Evolutionary conservation across 1,140 invertebrate species (phyloP).

Genomic region (Drosophila chauvacae): DNA sequence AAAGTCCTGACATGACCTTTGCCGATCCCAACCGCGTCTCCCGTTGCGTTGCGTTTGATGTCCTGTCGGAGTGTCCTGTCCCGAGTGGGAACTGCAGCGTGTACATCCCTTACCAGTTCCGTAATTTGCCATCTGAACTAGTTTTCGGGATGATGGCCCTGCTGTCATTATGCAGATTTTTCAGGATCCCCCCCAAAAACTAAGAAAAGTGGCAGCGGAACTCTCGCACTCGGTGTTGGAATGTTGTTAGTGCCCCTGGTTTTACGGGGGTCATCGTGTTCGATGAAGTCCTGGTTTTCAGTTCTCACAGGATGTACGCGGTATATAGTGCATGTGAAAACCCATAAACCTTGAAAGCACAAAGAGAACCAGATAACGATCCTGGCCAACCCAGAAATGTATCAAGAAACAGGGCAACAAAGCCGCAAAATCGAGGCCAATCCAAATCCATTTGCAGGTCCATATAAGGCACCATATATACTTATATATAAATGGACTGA

Average conservation of each 20-base stretch:
- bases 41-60: slow-evolving; percentile 52
- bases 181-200: slow-evolving; percentile 22
- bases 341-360: slow-evolving; percentile 71
- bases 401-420: slow-evolving; percentile 68
- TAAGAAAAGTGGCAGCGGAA: slow-evolving; percentile 12
- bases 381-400: slow-evolving; percentile 38
- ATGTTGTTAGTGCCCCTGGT: slow-evolving; percentile 29
- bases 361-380: slow-evolving; percentile 73
- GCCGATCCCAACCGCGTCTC: slow-evolving; percentile 58
- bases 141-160: slow-evolving; percentile 48
- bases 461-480: slow-evolving; percentile 17
- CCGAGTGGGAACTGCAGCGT: slow-evolving; percentile 71
- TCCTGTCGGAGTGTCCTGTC: slow-evolving; percentile 60
- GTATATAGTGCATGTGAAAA: slow-evolving; percentile 39
- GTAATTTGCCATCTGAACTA: slow-evolving; percentile 79
- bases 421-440: slow-evolving; percentile 65
- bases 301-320: slow-evolving; percentile 75
- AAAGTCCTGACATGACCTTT: slow-evolving; percentile 80
- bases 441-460: slow-evolving; percentile 73
- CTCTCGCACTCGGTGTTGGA: slow-evolving; percentile 34
- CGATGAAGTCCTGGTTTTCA: slow-evolving; percentile 25
- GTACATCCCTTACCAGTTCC: slow-evolving; percentile 69
- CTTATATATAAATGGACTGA: slow-evolving; percentile 7
- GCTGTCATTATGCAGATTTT: slow-evolving; percentile 78
- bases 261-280: slow-evolving; percentile 59